Evolutionary conservation across 2,888 invertebrate species (phyloP).

Genomic region (Bugulina stolonifera): DNA sequence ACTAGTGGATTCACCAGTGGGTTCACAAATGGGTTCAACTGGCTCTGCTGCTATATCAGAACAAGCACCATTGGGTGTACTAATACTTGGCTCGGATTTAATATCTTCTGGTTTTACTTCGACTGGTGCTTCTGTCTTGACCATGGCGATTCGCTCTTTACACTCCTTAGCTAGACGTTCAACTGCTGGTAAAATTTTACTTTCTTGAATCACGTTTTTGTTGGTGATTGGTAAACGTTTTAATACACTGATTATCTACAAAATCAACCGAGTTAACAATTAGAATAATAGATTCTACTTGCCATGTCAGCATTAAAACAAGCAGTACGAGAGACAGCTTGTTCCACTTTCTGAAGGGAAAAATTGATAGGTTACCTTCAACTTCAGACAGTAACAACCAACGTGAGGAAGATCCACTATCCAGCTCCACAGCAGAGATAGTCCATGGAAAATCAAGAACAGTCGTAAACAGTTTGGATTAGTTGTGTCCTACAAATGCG

Average conservation of each 20-base stretch:
- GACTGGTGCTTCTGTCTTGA: neutral
- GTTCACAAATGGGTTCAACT: neutral
- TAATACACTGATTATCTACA: conserved; percentile 70
- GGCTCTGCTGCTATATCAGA: neutral
- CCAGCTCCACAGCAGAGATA: conserved; percentile 84
- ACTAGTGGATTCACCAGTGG: neutral
- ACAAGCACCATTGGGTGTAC: too few relatives aligned
- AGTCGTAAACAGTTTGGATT: conserved; percentile 57
- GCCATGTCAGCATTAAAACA: neutral
- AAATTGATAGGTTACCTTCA: too few relatives aligned
- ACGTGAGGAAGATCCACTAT: conserved; percentile 64
- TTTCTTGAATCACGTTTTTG: conserved; percentile 85
- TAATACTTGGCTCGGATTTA: too few relatives aligned
- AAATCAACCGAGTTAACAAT: conserved; percentile 23
- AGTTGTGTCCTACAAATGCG: conserved; percentile 48
- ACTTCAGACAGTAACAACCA: conserved; percentile 41
- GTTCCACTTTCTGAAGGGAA: too few relatives aligned
- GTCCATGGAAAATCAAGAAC: conserved; percentile 79
- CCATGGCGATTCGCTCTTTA: neutral
- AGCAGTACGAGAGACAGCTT: too few relatives aligned
- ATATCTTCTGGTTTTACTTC: too few relatives aligned
- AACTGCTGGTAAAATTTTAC: conserved; percentile 77
- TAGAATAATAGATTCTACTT: too few relatives aligned
- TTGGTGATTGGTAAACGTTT: conserved; percentile 83
- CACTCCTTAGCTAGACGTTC: conserved; percentile 67